Conservation (phyloP, 2,113 vertebrate species). For the Xiphorhynchus elegans region DNA sequence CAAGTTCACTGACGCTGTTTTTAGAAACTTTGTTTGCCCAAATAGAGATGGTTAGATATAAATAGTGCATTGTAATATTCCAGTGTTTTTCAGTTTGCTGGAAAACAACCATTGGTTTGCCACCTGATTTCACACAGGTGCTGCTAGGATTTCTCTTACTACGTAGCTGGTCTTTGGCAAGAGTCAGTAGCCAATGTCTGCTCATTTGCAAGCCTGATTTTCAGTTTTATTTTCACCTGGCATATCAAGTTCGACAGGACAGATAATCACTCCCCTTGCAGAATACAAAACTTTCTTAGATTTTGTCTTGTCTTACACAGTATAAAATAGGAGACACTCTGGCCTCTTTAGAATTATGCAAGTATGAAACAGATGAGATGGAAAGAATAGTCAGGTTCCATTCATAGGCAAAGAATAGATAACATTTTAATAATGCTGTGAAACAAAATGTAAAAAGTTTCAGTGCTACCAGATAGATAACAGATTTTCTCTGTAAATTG, state of each 20-base stretch:
- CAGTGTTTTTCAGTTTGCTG: neutral
- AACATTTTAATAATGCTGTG: neutral
- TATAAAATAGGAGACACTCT: neutral
- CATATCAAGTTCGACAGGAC: neutral
- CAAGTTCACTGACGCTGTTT: neutral
- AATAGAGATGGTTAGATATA: neutral
- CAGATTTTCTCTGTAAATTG: neutral
- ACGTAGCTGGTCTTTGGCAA: neutral
- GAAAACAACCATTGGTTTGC: neutral
- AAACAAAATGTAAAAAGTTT: neutral
- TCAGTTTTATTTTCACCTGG: neutral
- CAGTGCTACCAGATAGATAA: neutral
- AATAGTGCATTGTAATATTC: neutral
- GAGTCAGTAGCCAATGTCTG: neutral
- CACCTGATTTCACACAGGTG: neutral
- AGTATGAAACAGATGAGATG: neutral
- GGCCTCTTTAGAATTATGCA: rapidly evolving
- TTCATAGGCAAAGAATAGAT: neutral
- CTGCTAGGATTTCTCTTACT: neutral
- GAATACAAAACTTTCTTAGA: neutral
- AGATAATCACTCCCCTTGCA: neutral
- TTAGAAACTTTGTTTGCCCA: neutral
- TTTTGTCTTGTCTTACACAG: neutral
- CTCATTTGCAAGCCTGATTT: neutral
- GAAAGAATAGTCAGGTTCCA: neutral